Base-by-base conservation (phyloP, 92 coral and sea anemone genomes). In the Heteractis magnifica region DNA sequence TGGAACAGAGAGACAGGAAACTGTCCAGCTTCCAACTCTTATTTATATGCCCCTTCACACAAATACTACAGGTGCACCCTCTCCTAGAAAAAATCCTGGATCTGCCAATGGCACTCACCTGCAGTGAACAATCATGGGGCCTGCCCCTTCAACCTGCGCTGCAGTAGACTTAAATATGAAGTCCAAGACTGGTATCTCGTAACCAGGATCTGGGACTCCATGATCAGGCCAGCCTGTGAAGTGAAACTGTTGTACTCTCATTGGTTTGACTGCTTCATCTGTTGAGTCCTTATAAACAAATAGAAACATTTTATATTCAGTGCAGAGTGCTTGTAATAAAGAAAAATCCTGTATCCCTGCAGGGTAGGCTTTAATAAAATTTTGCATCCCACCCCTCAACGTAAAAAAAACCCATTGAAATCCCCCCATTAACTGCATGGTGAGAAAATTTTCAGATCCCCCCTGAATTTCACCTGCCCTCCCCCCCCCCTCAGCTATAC, bases 211-310 rank as follows among this genome's bases (percentile, higher is more conserved):
- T 2, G 97, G 99, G 2, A 95, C 97, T 44, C 95, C 99, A 83
- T 97, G 99, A 71, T 97, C 99, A 49, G 99, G 99, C 99, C 99
- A 97, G 56, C 95, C 98, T 51, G 99, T 94, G 64, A 87, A 97
- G 89, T 97, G 99, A 82, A 82, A 97, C 81, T 97, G 99, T 71
- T 85, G 78, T 11, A 97, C 98, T 14, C 79, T 77, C 92, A 94
- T 92, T 14, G 99, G 92, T 84, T 89, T 86, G 15, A 91, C 77
- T 81, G 93, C 95, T 49, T 86, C 93, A 72, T 92, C 94, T 44
- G 86, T 58, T 18, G 90, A 76, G 76, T 93, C 94, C 93, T 93
- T 20, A 1, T 41, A 18, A 65, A 56, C 15, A 65, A 72, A 84
- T 15, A 19, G 41, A 15, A 11, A 20, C 51, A 34, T 34, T 34